Evolutionary conservation across 2,888 invertebrate species (phyloP).

Genomic region (Sphaerophoria rueppellii): DNA sequence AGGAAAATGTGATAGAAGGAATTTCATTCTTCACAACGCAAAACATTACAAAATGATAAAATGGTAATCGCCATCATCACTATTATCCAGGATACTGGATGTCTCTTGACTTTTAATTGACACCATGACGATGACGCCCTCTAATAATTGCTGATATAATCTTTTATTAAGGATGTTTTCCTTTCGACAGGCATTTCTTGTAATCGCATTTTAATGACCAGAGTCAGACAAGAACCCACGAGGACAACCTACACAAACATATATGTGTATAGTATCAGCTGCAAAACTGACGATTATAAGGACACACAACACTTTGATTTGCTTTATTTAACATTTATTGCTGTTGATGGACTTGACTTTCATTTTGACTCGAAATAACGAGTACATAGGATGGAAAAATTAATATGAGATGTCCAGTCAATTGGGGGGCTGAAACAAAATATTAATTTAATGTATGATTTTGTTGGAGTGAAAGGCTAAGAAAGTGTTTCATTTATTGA

Average conservation of each 20-base stretch:
- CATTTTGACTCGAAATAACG: no score
- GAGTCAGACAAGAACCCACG: background rate
- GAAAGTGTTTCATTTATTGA: no score
- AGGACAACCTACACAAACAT: background rate
- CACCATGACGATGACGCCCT: conserved; percentile 18
- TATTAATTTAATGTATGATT: no score
- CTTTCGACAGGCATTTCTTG: conserved; percentile 11
- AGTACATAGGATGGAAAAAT: no score
- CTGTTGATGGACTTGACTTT: background rate
- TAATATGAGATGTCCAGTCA: no score
- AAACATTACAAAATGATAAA: background rate
- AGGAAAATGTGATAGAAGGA: no score
- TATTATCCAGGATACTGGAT: background rate
- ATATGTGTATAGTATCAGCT: background rate
- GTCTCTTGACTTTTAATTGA: conserved; percentile 29
- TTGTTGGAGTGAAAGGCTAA: no score
- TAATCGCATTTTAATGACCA: conserved; percentile 10
- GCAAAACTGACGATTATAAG: no score
- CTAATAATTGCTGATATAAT: conserved; percentile 27
- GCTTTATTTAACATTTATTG: background rate
- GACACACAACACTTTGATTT: background rate
- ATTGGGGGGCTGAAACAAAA: no score
- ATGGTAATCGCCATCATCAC: no score
- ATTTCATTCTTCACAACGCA: no score
- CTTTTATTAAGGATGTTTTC: conserved; percentile 26